A percentile compares a stretch with the other conserved stretches of the same genome.
phyloP scores from a whole-genome alignment of 2,888 invertebrate species.

The Lumbricus terrestris region DNA sequence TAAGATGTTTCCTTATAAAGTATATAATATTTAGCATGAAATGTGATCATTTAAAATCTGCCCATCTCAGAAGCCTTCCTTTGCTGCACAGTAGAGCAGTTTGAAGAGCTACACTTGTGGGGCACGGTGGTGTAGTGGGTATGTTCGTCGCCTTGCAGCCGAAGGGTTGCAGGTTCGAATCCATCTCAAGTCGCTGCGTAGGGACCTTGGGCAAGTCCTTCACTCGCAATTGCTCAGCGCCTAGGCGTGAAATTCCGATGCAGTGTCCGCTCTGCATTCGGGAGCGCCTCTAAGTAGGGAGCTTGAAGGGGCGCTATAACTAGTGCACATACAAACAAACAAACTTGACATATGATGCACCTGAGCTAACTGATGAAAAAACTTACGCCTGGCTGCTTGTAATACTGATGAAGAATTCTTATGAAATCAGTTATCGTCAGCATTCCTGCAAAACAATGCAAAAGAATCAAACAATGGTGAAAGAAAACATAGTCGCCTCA shows the following conservation, averaged over 20 bases:
- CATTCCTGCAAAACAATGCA: slow-evolving; percentile 23
- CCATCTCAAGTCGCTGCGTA: too few species aligned
- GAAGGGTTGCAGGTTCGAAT: too few species aligned
- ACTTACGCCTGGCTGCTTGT: slow-evolving; percentile 28
- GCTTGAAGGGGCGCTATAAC: too few species aligned
- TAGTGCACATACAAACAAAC: too few species aligned
- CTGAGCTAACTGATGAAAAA: not conserved
- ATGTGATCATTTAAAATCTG: not conserved
- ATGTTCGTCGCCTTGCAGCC: too few species aligned
- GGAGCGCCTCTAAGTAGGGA: too few species aligned
- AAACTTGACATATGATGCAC: too few species aligned
- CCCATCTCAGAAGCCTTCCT: not conserved
- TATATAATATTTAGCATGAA: not conserved
- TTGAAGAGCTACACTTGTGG: not conserved
- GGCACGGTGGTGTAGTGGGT: too few species aligned
- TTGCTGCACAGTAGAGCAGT: not conserved
- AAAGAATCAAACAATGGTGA: not conserved
- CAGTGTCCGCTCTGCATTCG: too few species aligned
- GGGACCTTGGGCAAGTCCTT: too few species aligned
- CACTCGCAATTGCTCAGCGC: too few species aligned
- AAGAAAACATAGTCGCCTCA: not conserved
- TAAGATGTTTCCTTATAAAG: not conserved
- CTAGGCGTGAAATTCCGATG: too few species aligned
- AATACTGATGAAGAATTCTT: slow-evolving; percentile 26
- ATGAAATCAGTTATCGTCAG: slow-evolving; percentile 31